phyloP scores from a whole-genome alignment of 64 coral and sea anemone species.

The Stichodactyla mertensii region DNA sequence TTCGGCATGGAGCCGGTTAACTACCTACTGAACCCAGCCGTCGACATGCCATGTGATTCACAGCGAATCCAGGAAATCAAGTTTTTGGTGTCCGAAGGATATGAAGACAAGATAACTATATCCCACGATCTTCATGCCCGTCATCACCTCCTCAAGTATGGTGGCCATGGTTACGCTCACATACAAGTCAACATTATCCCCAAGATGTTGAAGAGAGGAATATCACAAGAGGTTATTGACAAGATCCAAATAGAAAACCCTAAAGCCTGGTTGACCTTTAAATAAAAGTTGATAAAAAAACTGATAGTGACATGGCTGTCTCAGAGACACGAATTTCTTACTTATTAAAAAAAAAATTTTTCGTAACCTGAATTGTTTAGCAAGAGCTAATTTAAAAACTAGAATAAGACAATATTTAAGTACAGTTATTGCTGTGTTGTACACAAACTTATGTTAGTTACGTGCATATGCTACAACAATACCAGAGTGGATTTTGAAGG shows the following conservation, averaged over 20 bases:
- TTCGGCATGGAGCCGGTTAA: slow-evolving; percentile 77
- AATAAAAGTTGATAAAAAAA: background rate
- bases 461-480: too few relatives aligned
- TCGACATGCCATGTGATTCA: slow-evolving; percentile 77
- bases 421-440: too few relatives aligned
- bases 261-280: slow-evolving; percentile 80
- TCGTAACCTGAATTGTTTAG: too few relatives aligned
- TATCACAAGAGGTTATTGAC: slow-evolving; percentile 65
- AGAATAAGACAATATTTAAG: too few relatives aligned
- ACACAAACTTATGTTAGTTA: too few relatives aligned
- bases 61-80: slow-evolving; percentile 80
- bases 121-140: slow-evolving; percentile 86
- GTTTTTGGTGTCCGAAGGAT: slow-evolving; percentile 69
- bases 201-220: slow-evolving; percentile 79
- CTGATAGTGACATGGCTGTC: too few relatives aligned
- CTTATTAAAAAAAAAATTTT: too few relatives aligned
- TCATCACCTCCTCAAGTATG: slow-evolving; percentile 82
- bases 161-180: slow-evolving; percentile 89
- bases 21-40: slow-evolving; percentile 41
- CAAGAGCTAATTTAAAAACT: too few relatives aligned
- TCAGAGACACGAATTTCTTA: too few relatives aligned
- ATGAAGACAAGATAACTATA: slow-evolving; percentile 57
- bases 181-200: slow-evolving; percentile 80
- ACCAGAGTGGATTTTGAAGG: too few relatives aligned
- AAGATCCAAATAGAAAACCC: slow-evolving; percentile 91